These are phyloP conservation scores for Drosophila nigritarsus DNA, from an alignment of 2,888 invertebrate species.

Conservation along the genomic window DNA sequence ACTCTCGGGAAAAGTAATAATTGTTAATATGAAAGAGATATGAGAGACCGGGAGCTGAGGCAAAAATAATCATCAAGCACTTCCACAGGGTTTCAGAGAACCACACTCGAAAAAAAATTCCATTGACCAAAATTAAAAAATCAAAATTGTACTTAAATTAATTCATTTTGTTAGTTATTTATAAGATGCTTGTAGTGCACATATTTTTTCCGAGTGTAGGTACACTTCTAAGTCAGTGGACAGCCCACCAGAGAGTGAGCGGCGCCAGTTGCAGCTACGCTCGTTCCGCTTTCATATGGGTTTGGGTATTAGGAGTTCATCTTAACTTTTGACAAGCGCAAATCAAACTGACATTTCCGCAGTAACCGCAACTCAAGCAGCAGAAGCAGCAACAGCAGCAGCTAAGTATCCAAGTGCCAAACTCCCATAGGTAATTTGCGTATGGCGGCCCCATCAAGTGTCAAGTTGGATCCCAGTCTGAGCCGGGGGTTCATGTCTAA, in stretches of 20 bases:
- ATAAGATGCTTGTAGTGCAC: background rate
- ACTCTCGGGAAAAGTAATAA: conserved; percentile 70
- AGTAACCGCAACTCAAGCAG: conserved; percentile 35
- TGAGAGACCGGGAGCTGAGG: conserved; percentile 17
- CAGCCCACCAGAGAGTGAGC: conserved; percentile 15
- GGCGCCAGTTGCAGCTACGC: conserved; percentile 33
- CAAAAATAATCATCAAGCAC: conserved; percentile 10
- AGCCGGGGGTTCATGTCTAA: conserved; percentile 59
- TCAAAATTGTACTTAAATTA: too few relatives aligned
- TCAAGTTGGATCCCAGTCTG: conserved; percentile 27
- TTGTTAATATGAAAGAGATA: conserved; percentile 39
- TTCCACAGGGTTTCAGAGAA: background rate
- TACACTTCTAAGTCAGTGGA: background rate
- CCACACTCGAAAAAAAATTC: conserved; percentile 6
- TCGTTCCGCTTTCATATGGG: conserved; percentile 76
- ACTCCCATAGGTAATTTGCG: conserved; percentile 58
- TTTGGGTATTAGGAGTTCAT: conserved; percentile 81
- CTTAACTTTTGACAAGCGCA: conserved; percentile 81
- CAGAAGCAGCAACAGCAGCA: background rate
- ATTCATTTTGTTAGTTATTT: background rate
- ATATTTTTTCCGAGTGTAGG: background rate
- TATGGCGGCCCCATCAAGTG: conserved; percentile 54
- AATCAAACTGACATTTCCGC: conserved; percentile 82
- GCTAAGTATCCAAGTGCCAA: conserved; percentile 17
- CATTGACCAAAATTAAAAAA: background rate